Evolutionary conservation across 2,888 invertebrate species (phyloP).

Genomic region (Silvanus unidentatus): DNA sequence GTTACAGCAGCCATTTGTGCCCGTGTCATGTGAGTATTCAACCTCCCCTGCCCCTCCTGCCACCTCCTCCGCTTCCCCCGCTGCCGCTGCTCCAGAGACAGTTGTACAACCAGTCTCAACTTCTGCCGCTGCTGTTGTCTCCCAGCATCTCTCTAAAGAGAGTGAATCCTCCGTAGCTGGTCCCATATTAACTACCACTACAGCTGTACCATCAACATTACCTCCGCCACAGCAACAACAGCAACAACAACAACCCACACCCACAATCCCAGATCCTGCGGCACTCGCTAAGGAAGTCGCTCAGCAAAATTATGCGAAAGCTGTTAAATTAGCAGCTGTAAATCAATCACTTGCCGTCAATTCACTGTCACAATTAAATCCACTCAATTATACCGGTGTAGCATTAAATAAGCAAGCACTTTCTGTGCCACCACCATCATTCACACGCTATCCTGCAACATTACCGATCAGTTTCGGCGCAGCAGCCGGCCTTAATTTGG

Average conservation of each 20-base stretch:
- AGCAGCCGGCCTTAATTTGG: constrained; percentile 34
- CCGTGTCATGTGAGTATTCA: constrained; percentile 98
- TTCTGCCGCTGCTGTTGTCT: constrained; percentile 32
- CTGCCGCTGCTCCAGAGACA: constrained; percentile 25
- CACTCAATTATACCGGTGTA: constrained; percentile 64
- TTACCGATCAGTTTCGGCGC: constrained; percentile 36
- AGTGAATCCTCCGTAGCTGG: constrained; percentile 18
- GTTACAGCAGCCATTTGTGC: constrained; percentile 92
- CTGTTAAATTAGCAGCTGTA: constrained; percentile 57
- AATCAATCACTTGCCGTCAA: constrained; percentile 28
- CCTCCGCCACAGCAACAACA: constrained; percentile 18
- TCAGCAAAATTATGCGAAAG: constrained; percentile 76
- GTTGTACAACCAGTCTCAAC: constrained; percentile 33
- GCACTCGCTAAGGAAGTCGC: constrained; percentile 74
- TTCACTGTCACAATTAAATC: constrained; percentile 45
- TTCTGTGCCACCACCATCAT: constrained; percentile 40
- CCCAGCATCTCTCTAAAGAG: constrained; percentile 13
- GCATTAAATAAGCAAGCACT: constrained; percentile 60
- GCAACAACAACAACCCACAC: constrained; percentile 24
- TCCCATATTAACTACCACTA: constrained; percentile 32
- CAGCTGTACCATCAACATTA: constrained; percentile 9
- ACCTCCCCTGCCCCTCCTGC: constrained; percentile 58
- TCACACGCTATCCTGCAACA: constrained; percentile 35
- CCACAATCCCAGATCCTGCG: constrained; percentile 53
- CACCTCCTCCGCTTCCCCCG: constrained; percentile 34